Percentiles rank a stretch among this genome's conserved stretches.
Evolutionary conservation across 2,113 vertebrate species (phyloP).

Genomic region (Melanerpes formicivorus): DNA sequence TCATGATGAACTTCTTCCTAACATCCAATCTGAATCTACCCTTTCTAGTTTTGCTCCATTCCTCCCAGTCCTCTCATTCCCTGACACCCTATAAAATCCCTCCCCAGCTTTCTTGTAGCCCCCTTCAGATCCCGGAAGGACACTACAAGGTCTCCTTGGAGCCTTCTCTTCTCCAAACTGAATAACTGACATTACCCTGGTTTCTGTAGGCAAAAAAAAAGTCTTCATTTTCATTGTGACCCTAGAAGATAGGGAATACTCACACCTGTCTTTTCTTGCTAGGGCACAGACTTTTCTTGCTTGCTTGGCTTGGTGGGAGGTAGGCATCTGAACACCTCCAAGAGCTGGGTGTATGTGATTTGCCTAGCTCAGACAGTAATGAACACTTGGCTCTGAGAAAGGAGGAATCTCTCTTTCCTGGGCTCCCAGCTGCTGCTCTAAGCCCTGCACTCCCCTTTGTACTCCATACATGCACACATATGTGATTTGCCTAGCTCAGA

Average conservation of each 20-base stretch:
- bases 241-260: background rate
- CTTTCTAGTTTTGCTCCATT: too few relatives aligned
- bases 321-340: background rate
- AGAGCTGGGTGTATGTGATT: background rate
- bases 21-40: too few relatives aligned
- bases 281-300: background rate
- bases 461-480: fast-evolving
- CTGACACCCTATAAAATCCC: too few relatives aligned
- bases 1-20: too few relatives aligned
- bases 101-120: too few relatives aligned
- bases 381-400: background rate
- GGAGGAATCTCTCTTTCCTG: background rate
- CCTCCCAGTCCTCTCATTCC: too few relatives aligned
- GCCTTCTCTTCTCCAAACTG: too few relatives aligned
- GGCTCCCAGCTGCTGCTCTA: background rate
- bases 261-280: background rate
- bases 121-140: too few relatives aligned
- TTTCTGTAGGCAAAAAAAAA: background rate
- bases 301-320: background rate
- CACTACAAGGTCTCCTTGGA: too few relatives aligned
- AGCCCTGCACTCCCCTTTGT: background rate
- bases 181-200: background rate
- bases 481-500: too few relatives aligned
- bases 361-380: background rate
- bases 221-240: background rate